These are phyloP conservation scores for Girardinus metallicus DNA, from an alignment of 2,797 vertebrate genomes.

Conservation along the genomic window DNA sequence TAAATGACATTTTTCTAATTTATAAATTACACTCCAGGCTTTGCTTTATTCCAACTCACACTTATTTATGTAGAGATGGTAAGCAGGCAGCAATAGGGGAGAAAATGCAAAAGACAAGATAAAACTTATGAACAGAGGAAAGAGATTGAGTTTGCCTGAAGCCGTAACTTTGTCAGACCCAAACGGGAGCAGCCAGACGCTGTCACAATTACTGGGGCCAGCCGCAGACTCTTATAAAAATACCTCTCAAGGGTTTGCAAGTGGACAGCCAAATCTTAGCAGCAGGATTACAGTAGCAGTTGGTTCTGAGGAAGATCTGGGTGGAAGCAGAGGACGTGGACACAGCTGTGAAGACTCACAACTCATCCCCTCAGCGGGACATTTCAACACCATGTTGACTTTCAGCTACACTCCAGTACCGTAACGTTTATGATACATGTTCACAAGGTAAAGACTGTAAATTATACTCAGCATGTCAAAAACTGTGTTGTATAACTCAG, in stretches of 20 bases:
- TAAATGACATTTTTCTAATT: slow-evolving; percentile 59
- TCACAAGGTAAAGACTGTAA: slow-evolving; percentile 7
- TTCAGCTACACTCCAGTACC: slow-evolving; percentile 19
- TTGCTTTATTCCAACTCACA: slow-evolving; percentile 11
- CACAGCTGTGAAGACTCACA: slow-evolving; percentile 42
- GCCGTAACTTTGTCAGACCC: slow-evolving; percentile 63
- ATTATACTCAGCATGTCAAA: not conserved
- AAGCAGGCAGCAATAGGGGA: slow-evolving; percentile 30
- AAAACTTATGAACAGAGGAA: slow-evolving; percentile 57
- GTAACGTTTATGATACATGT: slow-evolving; percentile 19
- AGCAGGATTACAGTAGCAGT: slow-evolving; percentile 67
- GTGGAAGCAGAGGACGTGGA: slow-evolving; percentile 50
- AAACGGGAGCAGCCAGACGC: slow-evolving; percentile 75
- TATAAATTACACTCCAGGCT: slow-evolving; percentile 44
- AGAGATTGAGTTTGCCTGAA: slow-evolving; percentile 59
- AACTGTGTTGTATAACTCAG: not conserved
- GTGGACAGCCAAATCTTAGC: slow-evolving; percentile 71
- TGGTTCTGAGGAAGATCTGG: slow-evolving; percentile 38
- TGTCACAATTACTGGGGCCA: slow-evolving; percentile 74
- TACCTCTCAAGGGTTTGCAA: slow-evolving; percentile 74
- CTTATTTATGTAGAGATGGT: slow-evolving; percentile 23
- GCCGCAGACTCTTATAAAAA: slow-evolving; percentile 85
- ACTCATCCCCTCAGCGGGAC: slow-evolving; percentile 27
- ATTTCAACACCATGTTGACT: slow-evolving; percentile 25
- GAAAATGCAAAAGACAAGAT: slow-evolving; percentile 53